Percentiles rank a stretch among this genome's conserved stretches.
Conservation (phyloP, 2,113 vertebrate species). For the Pelusios castaneus region DNA sequence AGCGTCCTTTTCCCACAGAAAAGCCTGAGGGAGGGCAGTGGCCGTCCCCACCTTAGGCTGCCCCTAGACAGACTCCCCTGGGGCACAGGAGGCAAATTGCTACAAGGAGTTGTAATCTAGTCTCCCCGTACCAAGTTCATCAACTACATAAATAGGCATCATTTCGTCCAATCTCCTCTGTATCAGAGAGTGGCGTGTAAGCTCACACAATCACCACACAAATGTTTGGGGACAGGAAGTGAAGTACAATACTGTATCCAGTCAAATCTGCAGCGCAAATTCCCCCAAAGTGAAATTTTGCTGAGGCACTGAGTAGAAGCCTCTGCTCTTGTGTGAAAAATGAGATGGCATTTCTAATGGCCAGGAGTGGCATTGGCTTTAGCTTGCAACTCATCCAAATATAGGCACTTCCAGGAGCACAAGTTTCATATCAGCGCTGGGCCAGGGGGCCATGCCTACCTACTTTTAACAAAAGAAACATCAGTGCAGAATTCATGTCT, state of each 20-base stretch:
- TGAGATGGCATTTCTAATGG: background rate
- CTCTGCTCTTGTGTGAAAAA: background rate
- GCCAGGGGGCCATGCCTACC: no score
- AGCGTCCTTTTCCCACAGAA: background rate
- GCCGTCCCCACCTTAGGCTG: background rate
- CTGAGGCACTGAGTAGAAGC: background rate
- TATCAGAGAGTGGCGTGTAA: background rate
- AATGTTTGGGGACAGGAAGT: background rate
- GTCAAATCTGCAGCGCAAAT: background rate
- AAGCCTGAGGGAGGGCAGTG: background rate
- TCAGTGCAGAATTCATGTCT: no score
- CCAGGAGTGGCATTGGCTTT: background rate
- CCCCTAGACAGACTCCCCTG: background rate
- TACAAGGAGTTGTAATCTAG: background rate
- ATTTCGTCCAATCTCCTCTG: background rate
- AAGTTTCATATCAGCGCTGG: background rate
- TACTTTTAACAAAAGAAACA: no score
- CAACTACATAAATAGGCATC: background rate
- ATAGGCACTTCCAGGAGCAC: background rate
- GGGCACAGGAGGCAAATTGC: fast-evolving
- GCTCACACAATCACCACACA: background rate
- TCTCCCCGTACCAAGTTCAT: background rate
- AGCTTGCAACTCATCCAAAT: background rate
- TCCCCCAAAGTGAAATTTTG: background rate
- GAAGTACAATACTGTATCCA: background rate